Base-by-base conservation (phyloP, 2,888 invertebrate species). In the Meteorus colon region DNA sequence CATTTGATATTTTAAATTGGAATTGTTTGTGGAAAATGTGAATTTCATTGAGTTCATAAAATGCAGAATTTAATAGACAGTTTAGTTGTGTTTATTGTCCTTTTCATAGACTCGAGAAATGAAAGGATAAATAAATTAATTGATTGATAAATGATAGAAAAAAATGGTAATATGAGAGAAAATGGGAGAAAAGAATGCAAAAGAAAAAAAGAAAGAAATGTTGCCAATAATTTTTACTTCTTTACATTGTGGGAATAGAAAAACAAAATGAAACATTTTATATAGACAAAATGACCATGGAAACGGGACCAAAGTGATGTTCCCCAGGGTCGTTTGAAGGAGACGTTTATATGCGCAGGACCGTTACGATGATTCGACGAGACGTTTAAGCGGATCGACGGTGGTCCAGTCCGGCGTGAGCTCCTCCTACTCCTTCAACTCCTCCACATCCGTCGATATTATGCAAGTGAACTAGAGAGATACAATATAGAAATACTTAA, bases 361-460 rank as follows among this genome's bases (percentile, higher is more conserved):
- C 75, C 34, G 70, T 73, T 59, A 59, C 73, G 76, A 78, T 76
- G 74, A 74, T 78, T 78, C 76, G 66, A 65, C 69, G 77, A 77
- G 80, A 82, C 82, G 82, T 82, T 82, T 83, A 82, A 81, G 81
- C 81, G 80, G 81, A 81, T 81, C 77, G 68, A 68, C 73, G 68
- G 74, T 73, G 68, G 72, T 77, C 77, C 41, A 48, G 48, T 48
- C 4, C 12, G 67, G 62, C 67, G 73, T 74, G 51, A n/a, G 59
- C 71, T 48, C 14, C 48, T 48, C 48, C 55, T n/a, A 16, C n/a
- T 10, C 41, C 45, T 8, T 12, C 16, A 41, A 24, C 41, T 41
- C 41, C 66, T 5, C 24, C 55, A 19, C 55, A 8, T 48, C 74
- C 67, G 70, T 66, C 65, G 63, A 41, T 80, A 83, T 85, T 85